A percentile compares a stretch with the other conserved stretches of the same genome.
Evolutionary conservation across 2,888 invertebrate species (phyloP).

Genomic region (Napeogenes inachia): DNA sequence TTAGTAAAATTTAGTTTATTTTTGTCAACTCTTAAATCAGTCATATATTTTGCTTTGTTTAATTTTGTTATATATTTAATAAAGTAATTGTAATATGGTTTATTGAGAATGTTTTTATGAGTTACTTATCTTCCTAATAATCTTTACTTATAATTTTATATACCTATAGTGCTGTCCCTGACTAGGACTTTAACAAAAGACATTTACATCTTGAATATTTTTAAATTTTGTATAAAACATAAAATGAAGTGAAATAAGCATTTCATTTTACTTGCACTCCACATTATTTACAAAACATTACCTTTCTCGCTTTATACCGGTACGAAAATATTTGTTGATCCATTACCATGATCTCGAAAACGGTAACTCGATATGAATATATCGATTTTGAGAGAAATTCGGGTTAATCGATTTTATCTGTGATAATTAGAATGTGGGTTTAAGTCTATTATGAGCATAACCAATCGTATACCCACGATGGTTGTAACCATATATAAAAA

Average conservation of each 20-base stretch:
- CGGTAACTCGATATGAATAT: constrained; percentile 17
- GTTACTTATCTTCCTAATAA: too few species aligned
- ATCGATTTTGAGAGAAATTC: constrained; percentile 19
- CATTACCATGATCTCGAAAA: constrained; percentile 29
- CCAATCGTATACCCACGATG: constrained; percentile 14
- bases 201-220: too few species aligned
- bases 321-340: constrained; percentile 32
- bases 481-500: constrained; percentile 14
- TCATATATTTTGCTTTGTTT: too few species aligned
- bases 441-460: constrained; percentile 16
- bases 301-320: constrained; percentile 13
- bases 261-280: constrained; percentile 2
- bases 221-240: background rate
- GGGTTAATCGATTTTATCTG: constrained; percentile 29
- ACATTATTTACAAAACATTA: constrained; percentile 2
- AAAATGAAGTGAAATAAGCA: background rate
- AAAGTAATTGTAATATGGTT: too few species aligned
- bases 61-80: too few species aligned
- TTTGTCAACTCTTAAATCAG: too few species aligned
- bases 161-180: too few species aligned
- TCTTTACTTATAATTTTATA: too few species aligned
- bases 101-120: too few species aligned
- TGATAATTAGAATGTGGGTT: constrained; percentile 29
- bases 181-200: too few species aligned
- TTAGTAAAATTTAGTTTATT: too few species aligned